phyloP scores from a whole-genome alignment of 1,140 invertebrate species.

The Macrobrachium nipponense region DNA sequence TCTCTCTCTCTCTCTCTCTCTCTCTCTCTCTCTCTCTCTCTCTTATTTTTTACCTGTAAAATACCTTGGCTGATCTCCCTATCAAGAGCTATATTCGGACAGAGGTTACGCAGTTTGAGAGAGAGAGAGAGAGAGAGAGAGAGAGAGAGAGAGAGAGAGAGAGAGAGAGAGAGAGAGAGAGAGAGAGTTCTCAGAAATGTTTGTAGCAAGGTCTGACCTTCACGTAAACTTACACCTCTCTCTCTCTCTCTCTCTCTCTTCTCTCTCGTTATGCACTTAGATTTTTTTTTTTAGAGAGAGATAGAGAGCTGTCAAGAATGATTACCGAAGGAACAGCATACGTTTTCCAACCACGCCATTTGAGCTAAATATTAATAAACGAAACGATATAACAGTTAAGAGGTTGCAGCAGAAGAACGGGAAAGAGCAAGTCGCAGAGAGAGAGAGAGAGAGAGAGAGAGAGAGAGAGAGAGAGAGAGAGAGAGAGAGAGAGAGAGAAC shows the following conservation, averaged over 20 bases:
- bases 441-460: constrained; percentile 34
- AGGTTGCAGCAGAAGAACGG: background rate
- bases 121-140: background rate
- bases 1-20: constrained; percentile 33
- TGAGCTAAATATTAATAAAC: background rate
- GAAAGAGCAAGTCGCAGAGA: background rate
- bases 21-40: constrained; percentile 35
- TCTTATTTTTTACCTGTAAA: background rate
- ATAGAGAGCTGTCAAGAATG: too few species aligned
- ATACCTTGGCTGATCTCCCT: background rate
- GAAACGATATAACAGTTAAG: background rate
- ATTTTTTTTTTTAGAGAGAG: too few species aligned
- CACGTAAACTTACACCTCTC: too few species aligned
- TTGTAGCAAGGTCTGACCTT: too few species aligned
- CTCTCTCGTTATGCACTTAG: too few species aligned
- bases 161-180: too few species aligned
- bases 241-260: too few species aligned
- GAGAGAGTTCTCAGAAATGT: too few species aligned
- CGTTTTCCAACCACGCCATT: background rate
- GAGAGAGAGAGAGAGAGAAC: constrained; percentile 21
- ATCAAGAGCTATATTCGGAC: background rate
- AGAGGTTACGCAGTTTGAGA: background rate
- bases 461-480: constrained; percentile 30
- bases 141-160: too few species aligned
- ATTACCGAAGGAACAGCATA: too few species aligned